phyloP scores from a whole-genome alignment of 2,113 vertebrate species.

The Triplophysa dalaica region DNA sequence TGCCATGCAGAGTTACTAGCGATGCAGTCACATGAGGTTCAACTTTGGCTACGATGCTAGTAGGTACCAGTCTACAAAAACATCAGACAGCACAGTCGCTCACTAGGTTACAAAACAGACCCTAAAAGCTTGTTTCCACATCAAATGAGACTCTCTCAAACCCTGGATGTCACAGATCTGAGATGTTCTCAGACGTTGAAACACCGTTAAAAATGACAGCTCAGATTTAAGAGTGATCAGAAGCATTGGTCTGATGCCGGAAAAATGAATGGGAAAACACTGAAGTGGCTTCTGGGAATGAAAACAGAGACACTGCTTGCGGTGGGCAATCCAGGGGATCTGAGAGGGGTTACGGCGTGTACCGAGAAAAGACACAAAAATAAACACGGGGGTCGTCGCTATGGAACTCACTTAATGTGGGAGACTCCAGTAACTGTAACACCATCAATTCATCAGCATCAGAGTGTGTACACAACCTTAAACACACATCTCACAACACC shows the following conservation, averaged over 20 bases:
- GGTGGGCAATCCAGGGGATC: neutral
- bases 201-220: neutral
- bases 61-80: too few relatives aligned
- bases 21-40: too few relatives aligned
- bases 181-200: neutral
- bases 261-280: conserved; percentile 16
- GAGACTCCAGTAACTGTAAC: neutral
- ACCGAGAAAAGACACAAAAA: conserved; percentile 19
- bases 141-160: neutral
- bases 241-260: neutral
- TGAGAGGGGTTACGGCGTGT: neutral
- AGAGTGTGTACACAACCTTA: neutral
- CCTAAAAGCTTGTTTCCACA: neutral
- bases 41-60: neutral
- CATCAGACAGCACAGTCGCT: too few relatives aligned
- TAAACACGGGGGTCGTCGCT: conserved; percentile 16
- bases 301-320: conserved; percentile 13
- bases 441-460: neutral
- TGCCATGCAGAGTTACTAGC: too few relatives aligned
- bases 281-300: conserved; percentile 8
- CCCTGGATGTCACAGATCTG: neutral
- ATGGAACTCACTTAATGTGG: neutral
- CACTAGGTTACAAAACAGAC: neutral
- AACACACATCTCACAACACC: neutral
- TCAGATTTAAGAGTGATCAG: conserved; percentile 18